Conservation (phyloP, 1,140 invertebrate species). For the Notospermus geniculatus region DNA sequence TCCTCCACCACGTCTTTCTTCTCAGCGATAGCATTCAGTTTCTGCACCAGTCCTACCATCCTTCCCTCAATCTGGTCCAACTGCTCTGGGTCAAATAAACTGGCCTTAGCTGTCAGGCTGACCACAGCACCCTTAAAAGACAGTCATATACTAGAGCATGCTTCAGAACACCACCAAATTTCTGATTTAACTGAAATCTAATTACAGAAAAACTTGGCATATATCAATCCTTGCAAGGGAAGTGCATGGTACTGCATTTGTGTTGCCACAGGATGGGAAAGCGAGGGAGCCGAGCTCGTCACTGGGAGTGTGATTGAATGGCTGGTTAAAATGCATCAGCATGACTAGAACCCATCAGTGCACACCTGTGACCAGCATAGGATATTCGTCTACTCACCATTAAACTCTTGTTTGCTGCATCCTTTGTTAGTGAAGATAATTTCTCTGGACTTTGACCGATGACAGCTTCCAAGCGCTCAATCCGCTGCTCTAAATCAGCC, state of each 20-base stretch:
- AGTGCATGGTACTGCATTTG: too few relatives aligned
- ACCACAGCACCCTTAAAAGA: constrained; percentile 66
- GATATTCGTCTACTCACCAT: constrained; percentile 41
- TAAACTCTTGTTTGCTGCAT: constrained; percentile 47
- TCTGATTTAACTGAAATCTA: background rate
- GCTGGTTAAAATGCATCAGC: too few relatives aligned
- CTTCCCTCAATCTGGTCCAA: constrained; percentile 79
- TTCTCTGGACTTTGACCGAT: constrained; percentile 62
- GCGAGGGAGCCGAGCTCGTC: too few relatives aligned
- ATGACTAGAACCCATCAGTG: too few relatives aligned
- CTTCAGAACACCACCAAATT: background rate
- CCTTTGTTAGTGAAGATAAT: constrained; percentile 32
- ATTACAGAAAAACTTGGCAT: too few relatives aligned
- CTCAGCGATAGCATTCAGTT: constrained; percentile 73
- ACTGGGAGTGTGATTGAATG: too few relatives aligned
- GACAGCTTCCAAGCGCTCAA: constrained; percentile 73
- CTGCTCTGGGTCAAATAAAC: constrained; percentile 75
- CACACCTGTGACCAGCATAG: background rate
- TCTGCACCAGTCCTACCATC: constrained; percentile 69
- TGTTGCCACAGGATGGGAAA: too few relatives aligned
- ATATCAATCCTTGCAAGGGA: too few relatives aligned
- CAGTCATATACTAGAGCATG: too few relatives aligned
- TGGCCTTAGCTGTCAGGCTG: constrained; percentile 71
- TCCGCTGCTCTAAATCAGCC: constrained; percentile 55
- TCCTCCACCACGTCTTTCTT: constrained; percentile 68